phyloP scores from a whole-genome alignment of 2,113 vertebrate species.

The Tachysurus fulvidraco region DNA sequence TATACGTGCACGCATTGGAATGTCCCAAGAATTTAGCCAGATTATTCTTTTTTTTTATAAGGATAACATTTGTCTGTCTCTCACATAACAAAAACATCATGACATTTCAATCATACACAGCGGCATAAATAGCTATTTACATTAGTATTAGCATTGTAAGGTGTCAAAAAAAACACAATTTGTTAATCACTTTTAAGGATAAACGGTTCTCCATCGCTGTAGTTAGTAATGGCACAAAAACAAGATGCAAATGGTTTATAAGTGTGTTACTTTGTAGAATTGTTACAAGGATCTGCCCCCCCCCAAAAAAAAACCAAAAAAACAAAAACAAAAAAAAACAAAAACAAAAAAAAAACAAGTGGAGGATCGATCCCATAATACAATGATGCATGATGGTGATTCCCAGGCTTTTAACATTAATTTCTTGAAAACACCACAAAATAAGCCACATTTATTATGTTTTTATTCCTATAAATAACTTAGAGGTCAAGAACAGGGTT shows the following conservation, averaged over 20 bases:
- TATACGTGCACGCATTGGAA: neutral
- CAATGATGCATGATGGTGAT: neutral
- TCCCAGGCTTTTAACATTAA: neutral
- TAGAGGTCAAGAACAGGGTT: neutral
- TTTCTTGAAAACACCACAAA: neutral
- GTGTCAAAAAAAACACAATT: neutral
- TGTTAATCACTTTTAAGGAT: neutral
- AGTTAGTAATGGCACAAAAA: too few species aligned
- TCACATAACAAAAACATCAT: neutral
- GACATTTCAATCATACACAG: neutral
- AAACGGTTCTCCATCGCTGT: too few species aligned
- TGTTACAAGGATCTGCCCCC: neutral
- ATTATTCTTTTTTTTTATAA: neutral
- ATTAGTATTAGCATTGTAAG: neutral
- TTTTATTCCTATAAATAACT: neutral
- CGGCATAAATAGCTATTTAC: neutral
- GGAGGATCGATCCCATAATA: neutral
- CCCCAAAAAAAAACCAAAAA: too few species aligned
- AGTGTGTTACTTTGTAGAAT: too few species aligned
- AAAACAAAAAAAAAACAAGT: neutral
- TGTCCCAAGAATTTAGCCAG: neutral
- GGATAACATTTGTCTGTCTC: neutral
- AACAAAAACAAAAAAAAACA: too few species aligned
- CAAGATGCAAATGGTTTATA: too few species aligned
- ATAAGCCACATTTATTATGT: neutral